phyloP scores from a whole-genome alignment of 2,888 invertebrate species.

The Agrotis puta region DNA sequence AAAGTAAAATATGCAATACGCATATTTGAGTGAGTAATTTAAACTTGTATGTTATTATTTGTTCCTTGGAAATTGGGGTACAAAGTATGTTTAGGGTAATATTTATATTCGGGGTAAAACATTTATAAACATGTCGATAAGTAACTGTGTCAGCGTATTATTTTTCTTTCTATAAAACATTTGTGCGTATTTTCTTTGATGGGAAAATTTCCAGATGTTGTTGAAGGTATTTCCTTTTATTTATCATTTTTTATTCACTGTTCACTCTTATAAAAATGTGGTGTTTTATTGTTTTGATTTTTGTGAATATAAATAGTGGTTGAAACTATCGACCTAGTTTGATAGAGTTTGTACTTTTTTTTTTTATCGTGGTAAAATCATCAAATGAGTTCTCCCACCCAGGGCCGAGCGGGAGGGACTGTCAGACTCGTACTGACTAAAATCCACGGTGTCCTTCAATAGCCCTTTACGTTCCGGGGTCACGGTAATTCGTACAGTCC shows the following conservation, averaged over 20 bases:
- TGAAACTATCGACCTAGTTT: background rate
- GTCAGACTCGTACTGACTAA: no score
- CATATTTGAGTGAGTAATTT: conserved; percentile 52
- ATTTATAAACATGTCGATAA: conserved; percentile 11
- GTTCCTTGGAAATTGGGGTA: conserved; percentile 40
- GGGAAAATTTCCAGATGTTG: conserved; percentile 44
- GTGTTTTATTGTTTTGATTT: background rate
- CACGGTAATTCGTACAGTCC: no score
- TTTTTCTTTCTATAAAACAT: conserved; percentile 38
- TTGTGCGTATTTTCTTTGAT: conserved; percentile 31
- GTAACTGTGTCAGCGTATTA: conserved; percentile 25
- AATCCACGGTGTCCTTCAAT: no score
- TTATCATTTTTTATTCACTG: conserved; percentile 17
- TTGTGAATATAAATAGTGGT: background rate
- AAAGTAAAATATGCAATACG: conserved; percentile 57
- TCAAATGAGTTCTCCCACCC: no score
- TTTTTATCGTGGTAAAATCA: no score
- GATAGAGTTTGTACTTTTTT: no score
- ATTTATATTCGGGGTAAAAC: conserved; percentile 28
- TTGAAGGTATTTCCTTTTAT: conserved; percentile 24
- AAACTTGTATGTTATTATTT: conserved; percentile 33
- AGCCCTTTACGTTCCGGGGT: no score
- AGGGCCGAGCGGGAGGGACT: no score
- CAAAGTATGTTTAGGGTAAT: conserved; percentile 27
- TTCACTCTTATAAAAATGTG: background rate